phyloP scores from a whole-genome alignment of 1,140 invertebrate species.

The Melanaphis sacchari region DNA sequence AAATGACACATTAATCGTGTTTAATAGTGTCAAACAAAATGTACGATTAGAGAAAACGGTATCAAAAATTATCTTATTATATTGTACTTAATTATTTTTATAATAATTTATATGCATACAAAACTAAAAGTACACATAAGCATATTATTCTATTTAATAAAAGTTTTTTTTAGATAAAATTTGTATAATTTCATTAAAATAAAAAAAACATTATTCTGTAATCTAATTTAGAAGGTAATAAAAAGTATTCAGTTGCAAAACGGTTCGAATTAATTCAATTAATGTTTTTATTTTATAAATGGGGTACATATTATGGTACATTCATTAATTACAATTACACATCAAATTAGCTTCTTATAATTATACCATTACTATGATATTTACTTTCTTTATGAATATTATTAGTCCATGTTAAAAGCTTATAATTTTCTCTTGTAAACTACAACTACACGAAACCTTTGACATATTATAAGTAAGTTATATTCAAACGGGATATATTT shows the following conservation, averaged over 20 bases:
- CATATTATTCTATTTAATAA: neutral
- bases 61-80: neutral
- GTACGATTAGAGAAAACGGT: neutral
- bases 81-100: neutral
- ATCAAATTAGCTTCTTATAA: neutral
- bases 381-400: neutral
- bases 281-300: neutral
- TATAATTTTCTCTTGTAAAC: neutral
- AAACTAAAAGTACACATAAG: neutral
- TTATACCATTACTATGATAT: neutral
- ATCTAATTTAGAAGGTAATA: neutral
- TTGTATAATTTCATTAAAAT: too few species aligned
- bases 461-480: neutral
- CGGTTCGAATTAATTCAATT: neutral
- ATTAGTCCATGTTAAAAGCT: neutral
- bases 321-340: neutral
- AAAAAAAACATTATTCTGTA: neutral
- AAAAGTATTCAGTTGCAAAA: neutral
- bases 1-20: neutral
- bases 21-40: neutral
- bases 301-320: neutral
- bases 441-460: neutral
- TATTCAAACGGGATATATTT: neutral
- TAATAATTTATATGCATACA: neutral
- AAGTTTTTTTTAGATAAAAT: too few species aligned